A percentile compares a stretch with the other conserved stretches of the same genome.
Evolutionary conservation across 1,140 invertebrate species (phyloP).

Genomic region (Arctopsyche grandis): DNA sequence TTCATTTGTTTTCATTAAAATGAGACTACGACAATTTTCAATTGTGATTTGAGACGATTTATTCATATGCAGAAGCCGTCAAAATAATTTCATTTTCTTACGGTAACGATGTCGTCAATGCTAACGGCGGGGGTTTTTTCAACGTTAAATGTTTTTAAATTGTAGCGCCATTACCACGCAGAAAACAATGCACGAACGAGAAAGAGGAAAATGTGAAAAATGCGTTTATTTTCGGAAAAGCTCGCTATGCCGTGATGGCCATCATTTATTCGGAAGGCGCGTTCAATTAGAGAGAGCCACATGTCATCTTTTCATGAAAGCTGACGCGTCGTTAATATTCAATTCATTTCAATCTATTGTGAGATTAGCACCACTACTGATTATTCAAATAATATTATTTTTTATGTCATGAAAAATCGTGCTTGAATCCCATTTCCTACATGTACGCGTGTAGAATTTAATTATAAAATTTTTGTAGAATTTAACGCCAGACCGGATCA

Average conservation of each 20-base stretch:
- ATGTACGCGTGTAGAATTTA: too few relatives aligned
- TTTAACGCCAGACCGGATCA: too few relatives aligned
- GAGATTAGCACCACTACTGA: too few relatives aligned
- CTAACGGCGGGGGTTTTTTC: background rate
- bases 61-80: background rate
- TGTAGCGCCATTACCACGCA: background rate
- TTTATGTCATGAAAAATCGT: too few relatives aligned
- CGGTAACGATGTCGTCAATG: constrained; percentile 8
- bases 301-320: background rate
- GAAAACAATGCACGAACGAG: background rate
- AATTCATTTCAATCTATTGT: background rate
- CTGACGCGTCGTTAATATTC: constrained; percentile 23
- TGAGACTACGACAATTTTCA: too few relatives aligned
- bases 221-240: constrained; percentile 24
- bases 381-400: too few relatives aligned
- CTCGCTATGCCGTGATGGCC: background rate
- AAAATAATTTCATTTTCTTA: background rate
- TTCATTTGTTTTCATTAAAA: too few relatives aligned
- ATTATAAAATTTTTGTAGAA: too few relatives aligned
- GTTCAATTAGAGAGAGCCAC: constrained; percentile 18
- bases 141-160: constrained; percentile 23
- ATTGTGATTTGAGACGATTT: background rate
- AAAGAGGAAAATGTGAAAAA: constrained; percentile 12
- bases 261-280: constrained; percentile 5
- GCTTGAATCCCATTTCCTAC: too few relatives aligned